phyloP scores from a whole-genome alignment of 2,113 vertebrate genomes.

The Dasyornis broadbenti region DNA sequence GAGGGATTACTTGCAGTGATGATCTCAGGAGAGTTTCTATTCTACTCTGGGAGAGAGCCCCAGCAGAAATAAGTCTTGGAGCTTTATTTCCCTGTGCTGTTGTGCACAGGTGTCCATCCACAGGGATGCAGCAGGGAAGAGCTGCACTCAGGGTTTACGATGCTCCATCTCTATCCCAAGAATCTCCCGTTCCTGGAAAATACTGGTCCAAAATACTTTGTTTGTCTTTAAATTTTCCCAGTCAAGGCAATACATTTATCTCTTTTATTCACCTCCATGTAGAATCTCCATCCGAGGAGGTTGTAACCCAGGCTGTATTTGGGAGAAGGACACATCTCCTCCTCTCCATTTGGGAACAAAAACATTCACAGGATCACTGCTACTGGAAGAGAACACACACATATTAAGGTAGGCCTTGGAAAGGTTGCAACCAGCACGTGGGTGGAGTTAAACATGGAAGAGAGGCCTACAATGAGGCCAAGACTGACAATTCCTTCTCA shows the following conservation, averaged over 20 bases:
- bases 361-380: neutral
- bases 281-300: neutral
- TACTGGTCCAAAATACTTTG: neutral
- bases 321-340: neutral
- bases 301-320: neutral
- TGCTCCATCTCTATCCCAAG: neutral
- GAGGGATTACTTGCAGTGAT: neutral
- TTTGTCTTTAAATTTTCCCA: neutral
- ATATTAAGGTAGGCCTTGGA: neutral
- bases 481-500: neutral
- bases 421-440: neutral
- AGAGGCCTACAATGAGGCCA: neutral
- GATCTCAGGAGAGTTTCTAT: neutral
- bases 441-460: neutral
- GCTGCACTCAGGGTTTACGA: neutral
- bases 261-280: neutral
- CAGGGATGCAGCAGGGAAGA: neutral
- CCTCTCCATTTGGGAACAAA: neutral
- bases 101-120: too few species aligned
- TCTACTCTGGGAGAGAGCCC: fast-evolving
- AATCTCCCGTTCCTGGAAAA: neutral
- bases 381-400: neutral
- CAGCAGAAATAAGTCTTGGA: neutral
- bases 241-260: neutral
- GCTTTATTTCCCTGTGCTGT: neutral